Conservation (phyloP, 2,888 invertebrate genomes). For the Cheilosia impressa region DNA sequence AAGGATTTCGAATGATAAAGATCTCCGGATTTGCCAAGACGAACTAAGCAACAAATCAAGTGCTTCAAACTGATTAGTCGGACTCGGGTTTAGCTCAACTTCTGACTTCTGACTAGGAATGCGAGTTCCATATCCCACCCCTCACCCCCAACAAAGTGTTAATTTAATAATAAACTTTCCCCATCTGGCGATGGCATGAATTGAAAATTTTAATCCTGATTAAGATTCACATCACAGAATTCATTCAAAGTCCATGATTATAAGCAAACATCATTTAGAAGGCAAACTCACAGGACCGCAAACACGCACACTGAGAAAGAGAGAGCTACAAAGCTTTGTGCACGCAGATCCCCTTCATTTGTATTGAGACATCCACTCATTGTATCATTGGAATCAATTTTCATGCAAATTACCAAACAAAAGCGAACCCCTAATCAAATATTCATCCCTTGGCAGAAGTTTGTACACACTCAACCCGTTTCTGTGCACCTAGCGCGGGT, state of each 20-base stretch:
- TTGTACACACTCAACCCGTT: slow-evolving; percentile 16
- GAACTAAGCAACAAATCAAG: too few species aligned
- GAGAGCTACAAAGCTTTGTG: neutral
- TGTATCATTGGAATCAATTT: slow-evolving; percentile 63
- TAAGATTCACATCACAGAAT: slow-evolving; percentile 66
- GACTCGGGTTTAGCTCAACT: neutral
- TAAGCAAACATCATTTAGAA: slow-evolving; percentile 63
- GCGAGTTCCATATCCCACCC: neutral
- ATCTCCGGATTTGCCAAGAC: too few species aligned
- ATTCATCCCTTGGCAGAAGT: slow-evolving; percentile 54
- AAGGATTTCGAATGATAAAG: too few species aligned
- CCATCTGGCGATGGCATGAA: slow-evolving; percentile 27
- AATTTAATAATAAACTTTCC: slow-evolving; percentile 47
- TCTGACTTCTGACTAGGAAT: neutral
- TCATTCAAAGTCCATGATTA: slow-evolving; percentile 64
- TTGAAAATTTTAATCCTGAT: slow-evolving; percentile 54
- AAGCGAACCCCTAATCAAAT: slow-evolving; percentile 65
- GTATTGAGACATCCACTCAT: slow-evolving; percentile 40
- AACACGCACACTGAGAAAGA: neutral
- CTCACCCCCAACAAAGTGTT: slow-evolving; percentile 25
- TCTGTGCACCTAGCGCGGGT: neutral
- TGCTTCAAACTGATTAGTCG: neutral
- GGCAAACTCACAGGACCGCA: slow-evolving; percentile 15
- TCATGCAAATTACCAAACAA: slow-evolving; percentile 65
- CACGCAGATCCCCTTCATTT: neutral